A percentile compares a stretch with the other conserved stretches of the same genome.
Evolutionary conservation across 2,797 vertebrate species (phyloP).

Genomic region (Oceanodroma leucorhoa): DNA sequence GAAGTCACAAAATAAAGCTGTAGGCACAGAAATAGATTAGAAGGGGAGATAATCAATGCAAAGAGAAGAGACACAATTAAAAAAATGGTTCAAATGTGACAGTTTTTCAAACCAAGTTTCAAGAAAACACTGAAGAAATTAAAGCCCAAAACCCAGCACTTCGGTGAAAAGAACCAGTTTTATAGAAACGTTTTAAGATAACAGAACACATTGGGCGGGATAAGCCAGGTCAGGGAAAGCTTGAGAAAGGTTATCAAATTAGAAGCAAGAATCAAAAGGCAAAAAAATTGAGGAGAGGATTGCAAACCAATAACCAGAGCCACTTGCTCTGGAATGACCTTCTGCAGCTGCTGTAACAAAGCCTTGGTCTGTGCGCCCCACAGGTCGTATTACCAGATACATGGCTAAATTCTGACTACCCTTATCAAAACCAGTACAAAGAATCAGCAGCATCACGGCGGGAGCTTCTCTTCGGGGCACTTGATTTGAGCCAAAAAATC

Average conservation of each 20-base stretch:
- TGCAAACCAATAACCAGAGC: not conserved
- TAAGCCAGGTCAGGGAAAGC: not conserved
- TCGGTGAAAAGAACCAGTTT: not conserved
- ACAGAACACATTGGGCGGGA: rapidly evolving
- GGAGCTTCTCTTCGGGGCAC: not conserved
- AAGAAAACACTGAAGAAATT: not conserved
- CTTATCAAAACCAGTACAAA: not conserved
- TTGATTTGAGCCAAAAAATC: not conserved
- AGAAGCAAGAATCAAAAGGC: not conserved
- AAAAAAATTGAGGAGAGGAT: not conserved
- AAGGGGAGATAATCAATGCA: not conserved
- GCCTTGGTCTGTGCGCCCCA: not conserved
- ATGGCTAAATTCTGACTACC: not conserved
- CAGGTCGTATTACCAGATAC: not conserved
- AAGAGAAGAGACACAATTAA: no score
- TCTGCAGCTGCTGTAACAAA: not conserved
- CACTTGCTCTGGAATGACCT: not conserved
- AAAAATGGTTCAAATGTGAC: not conserved
- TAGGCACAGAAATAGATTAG: not conserved
- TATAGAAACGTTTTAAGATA: not conserved
- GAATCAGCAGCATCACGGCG: rapidly evolving
- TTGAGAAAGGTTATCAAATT: not conserved
- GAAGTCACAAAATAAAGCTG: not conserved
- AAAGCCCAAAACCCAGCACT: not conserved
- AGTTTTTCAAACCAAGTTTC: not conserved